Conservation (phyloP, 2,797 vertebrate genomes). For the Sebastiscus tertius region DNA sequence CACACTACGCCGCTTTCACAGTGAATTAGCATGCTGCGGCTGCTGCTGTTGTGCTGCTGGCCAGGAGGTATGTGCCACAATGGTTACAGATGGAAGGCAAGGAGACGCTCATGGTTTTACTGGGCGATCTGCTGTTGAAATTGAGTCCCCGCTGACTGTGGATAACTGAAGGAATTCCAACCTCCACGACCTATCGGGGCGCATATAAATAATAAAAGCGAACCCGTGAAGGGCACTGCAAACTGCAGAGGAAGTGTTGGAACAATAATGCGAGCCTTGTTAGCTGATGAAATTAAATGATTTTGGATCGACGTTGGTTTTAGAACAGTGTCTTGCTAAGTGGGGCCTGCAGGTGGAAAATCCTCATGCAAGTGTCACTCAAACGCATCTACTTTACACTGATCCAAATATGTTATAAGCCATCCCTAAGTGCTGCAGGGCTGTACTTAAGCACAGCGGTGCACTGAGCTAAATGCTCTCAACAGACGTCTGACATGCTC, state of each 20-base stretch:
- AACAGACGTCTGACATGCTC: not conserved
- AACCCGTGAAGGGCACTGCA: not conserved
- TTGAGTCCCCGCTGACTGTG: not conserved
- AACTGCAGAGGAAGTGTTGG: not conserved
- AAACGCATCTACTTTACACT: not conserved
- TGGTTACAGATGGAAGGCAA: slow-evolving; percentile 33
- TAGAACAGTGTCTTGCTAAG: not conserved
- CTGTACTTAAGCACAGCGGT: not conserved
- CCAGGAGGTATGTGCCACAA: slow-evolving; percentile 23
- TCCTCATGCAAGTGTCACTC: not conserved
- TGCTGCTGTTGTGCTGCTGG: slow-evolving; percentile 24
- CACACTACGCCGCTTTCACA: slow-evolving; percentile 46
- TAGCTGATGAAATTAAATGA: not conserved
- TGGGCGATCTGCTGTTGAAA: slow-evolving; percentile 13
- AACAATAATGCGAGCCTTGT: slow-evolving; percentile 1
- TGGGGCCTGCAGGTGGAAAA: not conserved
- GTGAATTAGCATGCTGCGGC: slow-evolving; percentile 59
- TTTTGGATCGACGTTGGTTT: slow-evolving; percentile 1
- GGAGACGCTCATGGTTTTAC: slow-evolving; percentile 19
- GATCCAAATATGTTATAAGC: not conserved
- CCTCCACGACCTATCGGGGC: not conserved
- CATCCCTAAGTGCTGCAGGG: not conserved
- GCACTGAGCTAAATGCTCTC: not conserved
- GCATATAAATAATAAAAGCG: slow-evolving; percentile 32
- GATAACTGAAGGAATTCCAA: slow-evolving; percentile 4